Evolutionary conservation across 2,113 vertebrate species (phyloP).

Genomic region (Sinocyclocheilus anshuiensis): DNA sequence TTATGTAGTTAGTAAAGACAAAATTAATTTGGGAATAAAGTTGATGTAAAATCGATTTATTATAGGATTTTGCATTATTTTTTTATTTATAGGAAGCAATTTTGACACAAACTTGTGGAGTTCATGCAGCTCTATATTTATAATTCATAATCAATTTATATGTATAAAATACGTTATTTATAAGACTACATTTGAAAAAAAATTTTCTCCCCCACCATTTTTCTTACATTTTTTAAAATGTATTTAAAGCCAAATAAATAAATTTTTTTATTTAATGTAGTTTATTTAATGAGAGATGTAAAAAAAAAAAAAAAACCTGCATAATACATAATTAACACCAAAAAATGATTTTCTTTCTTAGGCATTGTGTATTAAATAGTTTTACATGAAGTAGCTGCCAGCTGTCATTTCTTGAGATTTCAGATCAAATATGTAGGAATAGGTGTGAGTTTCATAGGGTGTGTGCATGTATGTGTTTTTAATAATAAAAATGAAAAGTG

Average conservation of each 20-base stretch:
- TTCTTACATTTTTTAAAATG: no score
- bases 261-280: no score
- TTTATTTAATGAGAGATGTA: no score
- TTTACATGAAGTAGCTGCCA: not conserved
- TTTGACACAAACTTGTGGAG: not conserved
- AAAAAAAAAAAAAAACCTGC: no score
- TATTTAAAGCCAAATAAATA: no score
- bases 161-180: no score
- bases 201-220: no score
- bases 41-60: not conserved
- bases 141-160: no score
- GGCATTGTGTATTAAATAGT: not conserved
- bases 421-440: not conserved
- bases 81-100: not conserved
- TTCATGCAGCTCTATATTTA: not conserved
- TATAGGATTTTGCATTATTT: not conserved
- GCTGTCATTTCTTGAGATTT: not conserved
- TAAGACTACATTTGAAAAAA: no score
- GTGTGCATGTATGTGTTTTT: not conserved
- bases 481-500: not conserved
- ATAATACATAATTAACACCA: not conserved
- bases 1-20: not conserved
- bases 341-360: not conserved
- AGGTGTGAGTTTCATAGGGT: not conserved
- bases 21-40: not conserved